phyloP scores from a whole-genome alignment of 2,888 invertebrate species.

The Tortricodes alternella region DNA sequence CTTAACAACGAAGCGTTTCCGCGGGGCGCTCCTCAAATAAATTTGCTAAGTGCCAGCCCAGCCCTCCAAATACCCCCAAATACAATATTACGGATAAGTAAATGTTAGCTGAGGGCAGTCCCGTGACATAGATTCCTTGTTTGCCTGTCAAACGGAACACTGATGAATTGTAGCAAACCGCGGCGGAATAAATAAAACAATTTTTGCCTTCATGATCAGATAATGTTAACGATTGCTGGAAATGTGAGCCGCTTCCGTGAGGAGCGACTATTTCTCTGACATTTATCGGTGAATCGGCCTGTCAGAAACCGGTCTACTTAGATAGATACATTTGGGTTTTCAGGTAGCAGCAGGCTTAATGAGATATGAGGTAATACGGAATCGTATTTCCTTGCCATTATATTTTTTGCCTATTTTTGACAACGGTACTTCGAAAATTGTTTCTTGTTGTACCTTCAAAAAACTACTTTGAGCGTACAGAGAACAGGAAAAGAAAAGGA shows the following conservation, averaged over 20 bases:
- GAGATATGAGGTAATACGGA: background rate
- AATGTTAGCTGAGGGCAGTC: slow-evolving; percentile 19
- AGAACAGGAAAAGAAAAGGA: background rate
- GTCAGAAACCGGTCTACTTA: slow-evolving; percentile 19
- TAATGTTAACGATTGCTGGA: slow-evolving; percentile 43
- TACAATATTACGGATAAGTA: slow-evolving; percentile 5
- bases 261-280: slow-evolving; percentile 51
- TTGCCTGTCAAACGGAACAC: background rate
- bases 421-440: no score
- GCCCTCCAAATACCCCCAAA: slow-evolving; percentile 8
- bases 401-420: background rate
- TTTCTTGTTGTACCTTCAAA: background rate
- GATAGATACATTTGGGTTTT: slow-evolving; percentile 15
- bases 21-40: slow-evolving; percentile 3
- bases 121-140: slow-evolving; percentile 4
- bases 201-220: slow-evolving; percentile 44
- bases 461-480: background rate
- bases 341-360: slow-evolving; percentile 15
- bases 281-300: slow-evolving; percentile 55
- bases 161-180: slow-evolving; percentile 9
- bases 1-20: background rate
- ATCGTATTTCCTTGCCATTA: background rate
- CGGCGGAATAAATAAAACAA: background rate
- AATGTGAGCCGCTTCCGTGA: slow-evolving; percentile 54
- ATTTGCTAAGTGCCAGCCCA: slow-evolving; percentile 17